phyloP scores from a whole-genome alignment of 2,797 vertebrate species.

The Onychomys leucogaster region DNA sequence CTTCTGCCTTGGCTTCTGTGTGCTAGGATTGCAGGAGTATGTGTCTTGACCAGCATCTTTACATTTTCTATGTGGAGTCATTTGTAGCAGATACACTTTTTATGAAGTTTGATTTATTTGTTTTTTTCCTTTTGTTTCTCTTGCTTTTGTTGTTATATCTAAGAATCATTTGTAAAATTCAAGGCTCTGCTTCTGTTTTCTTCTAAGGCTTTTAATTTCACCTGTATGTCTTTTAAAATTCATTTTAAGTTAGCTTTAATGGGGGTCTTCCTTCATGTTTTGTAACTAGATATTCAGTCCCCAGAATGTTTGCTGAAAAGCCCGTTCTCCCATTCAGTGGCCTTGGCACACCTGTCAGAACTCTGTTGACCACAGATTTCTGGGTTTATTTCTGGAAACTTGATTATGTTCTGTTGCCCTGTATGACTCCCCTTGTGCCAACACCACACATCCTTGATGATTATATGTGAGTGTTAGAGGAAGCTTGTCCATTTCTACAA shows the following conservation, averaged over 20 bases:
- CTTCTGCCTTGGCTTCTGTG: not conserved
- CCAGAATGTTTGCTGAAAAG: not conserved
- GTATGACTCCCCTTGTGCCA: not conserved
- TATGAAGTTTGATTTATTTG: not conserved
- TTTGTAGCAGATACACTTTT: not conserved
- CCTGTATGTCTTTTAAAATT: not conserved
- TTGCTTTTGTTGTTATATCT: not conserved
- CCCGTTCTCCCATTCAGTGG: not conserved
- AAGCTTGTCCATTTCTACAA: not conserved
- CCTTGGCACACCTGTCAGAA: not conserved
- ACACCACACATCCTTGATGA: not conserved
- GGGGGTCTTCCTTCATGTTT: not conserved
- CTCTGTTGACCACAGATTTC: not conserved
- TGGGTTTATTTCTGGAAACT: not conserved
- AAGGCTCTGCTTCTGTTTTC: not conserved
- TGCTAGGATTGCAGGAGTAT: not conserved
- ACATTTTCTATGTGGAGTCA: not conserved
- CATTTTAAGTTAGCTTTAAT: not conserved
- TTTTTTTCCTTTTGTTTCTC: not conserved
- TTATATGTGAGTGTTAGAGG: not conserved
- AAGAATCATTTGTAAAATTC: conserved; percentile 1
- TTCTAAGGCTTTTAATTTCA: not conserved
- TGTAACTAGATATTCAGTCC: not conserved
- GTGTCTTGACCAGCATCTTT: not conserved
- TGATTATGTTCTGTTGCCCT: not conserved